Evolutionary conservation across 2,797 vertebrate species (phyloP), one percentile per base, ranked within the genome.

Genomic region (Otolemur crassicaudatus): DNA sequence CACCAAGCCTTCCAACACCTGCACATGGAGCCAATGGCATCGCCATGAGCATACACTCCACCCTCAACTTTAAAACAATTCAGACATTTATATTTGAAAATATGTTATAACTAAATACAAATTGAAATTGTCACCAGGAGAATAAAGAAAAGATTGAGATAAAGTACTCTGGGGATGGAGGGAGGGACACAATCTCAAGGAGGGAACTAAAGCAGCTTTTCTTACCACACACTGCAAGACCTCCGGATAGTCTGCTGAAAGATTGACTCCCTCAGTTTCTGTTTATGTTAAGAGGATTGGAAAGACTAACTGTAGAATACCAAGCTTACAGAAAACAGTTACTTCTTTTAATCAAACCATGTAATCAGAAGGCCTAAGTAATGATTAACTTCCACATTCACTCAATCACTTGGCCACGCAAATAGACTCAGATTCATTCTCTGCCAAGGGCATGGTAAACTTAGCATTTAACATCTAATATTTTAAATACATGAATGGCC

Each of bases 281-380:
- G 92, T 94, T 89, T 97, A 65, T 91, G 95, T 96, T 96, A 97
- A 98, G 81, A 98, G 94, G 96, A 97, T 92, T 98, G 93, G 4
- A 90, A 98, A 97, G 81, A 88, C 97, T 97, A 97, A 96, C 60
- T 27, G 94, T 0, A 85, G 49, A 97, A 90, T 61, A 97, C 79
- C 84, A 96, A 58, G 95, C 93, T 96, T 70, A 87, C 5, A 96
- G 94, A 96, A 89, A 90, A 98, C 97, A 80, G 96, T 97, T 81
- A 81, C 96, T 97, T 97, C 76, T 97, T 98, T 98, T 98, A 98
- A 98, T 98, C 97, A 98, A 97, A 98, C 84, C 72, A 40, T 29
- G 79, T 87, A 96, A 97, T 98, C 96, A 97, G 95, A 95, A 97
- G 96, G 97, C 97, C 96, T 77, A 82, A 94, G 94, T 67, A 37